Base-by-base conservation (phyloP, 2,888 invertebrate species). In the Pachydiplax longipennis region DNA sequence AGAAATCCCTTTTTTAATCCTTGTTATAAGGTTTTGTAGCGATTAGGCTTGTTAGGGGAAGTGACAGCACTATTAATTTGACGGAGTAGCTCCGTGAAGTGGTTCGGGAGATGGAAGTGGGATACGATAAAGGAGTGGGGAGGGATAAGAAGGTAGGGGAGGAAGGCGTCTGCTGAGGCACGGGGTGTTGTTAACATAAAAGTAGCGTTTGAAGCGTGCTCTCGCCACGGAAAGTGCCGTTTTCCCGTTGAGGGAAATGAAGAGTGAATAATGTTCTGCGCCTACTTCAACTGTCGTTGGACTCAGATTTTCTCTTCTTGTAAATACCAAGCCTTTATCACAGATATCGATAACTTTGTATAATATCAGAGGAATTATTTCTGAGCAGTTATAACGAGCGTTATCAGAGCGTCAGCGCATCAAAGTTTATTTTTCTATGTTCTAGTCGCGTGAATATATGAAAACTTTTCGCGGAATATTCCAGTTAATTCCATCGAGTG, bases 11-110 rank as follows among this genome's bases (percentile, higher is more conserved):
- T 87, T 87, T 87, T 87, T 87, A 87, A 87, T 87, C 87, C 87
- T 87, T 87, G 87, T 87, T 87, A 87, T 87, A 87, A 58, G 87
- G 87, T 87, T 91, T 90, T 91, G 91, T 90, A 91, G 92, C 91
- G 92, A 92, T 92, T 92, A 92, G 92, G 91, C 92, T 92, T 92
- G 92, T 92, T 92, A 92, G 91, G 91, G 91, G 91, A 92, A 92
- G 92, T 91, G 92, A 92, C 92, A 92, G 91, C 91, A 91, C 92
- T 92, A 92, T 92, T 92, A 92, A 91, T 92, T 92, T 92, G 92
- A 92, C 92, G 91, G 91, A 91, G 91, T 80, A 90, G 90, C 87
- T 87, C 87, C 87, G 58, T 61, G 87, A 37, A 58, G 58, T 58
- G 87, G 53, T 25, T 53, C 35, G 53, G 37, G 87, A 58, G 87